Evolutionary conservation across 2,113 vertebrate species (phyloP).

Genomic region (Bucco capensis): DNA sequence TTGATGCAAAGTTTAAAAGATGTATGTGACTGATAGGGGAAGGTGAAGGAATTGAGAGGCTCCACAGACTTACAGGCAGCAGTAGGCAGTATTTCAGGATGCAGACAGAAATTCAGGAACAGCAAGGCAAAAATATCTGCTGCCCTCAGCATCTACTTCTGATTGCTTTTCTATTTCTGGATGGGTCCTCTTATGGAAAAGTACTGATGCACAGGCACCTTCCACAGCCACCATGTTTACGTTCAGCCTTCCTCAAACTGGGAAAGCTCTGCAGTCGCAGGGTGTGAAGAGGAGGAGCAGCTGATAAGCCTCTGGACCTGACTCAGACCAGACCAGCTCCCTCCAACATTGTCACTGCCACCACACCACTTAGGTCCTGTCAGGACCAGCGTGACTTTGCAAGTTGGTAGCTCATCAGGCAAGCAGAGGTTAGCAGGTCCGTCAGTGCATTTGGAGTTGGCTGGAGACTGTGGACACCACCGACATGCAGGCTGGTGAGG

Average conservation of each 20-base stretch:
- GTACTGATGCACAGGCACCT: neutral
- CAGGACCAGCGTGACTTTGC: neutral
- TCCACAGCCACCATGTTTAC: neutral
- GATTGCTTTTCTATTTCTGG: neutral
- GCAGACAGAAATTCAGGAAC: neutral
- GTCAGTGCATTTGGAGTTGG: rapidly evolving
- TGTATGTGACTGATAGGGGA: neutral
- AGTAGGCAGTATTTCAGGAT: neutral
- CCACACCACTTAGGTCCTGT: neutral
- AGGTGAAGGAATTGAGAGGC: neutral
- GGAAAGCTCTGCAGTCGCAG: neutral
- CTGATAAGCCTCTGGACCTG: conserved; percentile 18
- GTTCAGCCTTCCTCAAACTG: neutral
- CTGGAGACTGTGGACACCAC: rapidly evolving
- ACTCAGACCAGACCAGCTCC: neutral
- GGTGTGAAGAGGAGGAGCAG: neutral
- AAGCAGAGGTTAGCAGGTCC: neutral
- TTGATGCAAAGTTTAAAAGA: neutral
- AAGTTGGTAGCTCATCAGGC: neutral
- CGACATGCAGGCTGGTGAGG: neutral
- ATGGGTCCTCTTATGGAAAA: neutral
- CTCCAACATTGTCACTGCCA: neutral
- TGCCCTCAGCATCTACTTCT: neutral
- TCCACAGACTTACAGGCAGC: neutral
- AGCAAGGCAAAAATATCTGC: neutral